These are phyloP conservation scores for Aphis craccivora DNA, from an alignment of 1,140 invertebrate genomes.

Conservation along the genomic window DNA sequence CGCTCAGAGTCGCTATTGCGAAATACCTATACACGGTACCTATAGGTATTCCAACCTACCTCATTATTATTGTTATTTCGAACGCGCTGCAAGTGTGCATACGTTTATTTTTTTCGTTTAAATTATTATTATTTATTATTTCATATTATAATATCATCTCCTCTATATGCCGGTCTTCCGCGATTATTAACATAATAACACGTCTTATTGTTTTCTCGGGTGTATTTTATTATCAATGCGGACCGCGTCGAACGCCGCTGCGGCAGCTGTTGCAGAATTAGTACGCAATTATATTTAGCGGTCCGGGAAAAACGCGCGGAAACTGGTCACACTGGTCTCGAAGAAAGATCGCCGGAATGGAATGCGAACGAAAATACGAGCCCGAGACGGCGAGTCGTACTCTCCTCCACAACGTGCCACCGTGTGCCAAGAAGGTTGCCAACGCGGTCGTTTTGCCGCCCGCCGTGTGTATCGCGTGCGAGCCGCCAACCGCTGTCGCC, in stretches of 20 bases:
- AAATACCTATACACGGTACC: not conserved
- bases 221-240: not conserved
- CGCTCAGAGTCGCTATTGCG: not conserved
- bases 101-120: not conserved
- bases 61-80: not conserved
- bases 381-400: too few species aligned
- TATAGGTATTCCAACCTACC: not conserved
- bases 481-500: not conserved
- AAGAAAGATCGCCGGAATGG: not conserved
- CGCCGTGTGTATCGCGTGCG: too few species aligned
- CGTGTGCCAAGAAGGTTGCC: not conserved
- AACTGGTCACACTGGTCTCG: constrained; percentile 21
- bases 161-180: not conserved
- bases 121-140: too few species aligned
- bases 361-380: constrained; percentile 1
- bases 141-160: too few species aligned
- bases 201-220: not conserved
- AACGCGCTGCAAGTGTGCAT: not conserved
- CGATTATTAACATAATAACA: not conserved
- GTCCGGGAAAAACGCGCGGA: not conserved
- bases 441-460: not conserved
- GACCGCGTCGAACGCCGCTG: not conserved
- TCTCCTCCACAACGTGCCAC: not conserved
- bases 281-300: not conserved
- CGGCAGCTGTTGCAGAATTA: not conserved